These are phyloP conservation scores for Siniperca obscura DNA, from an alignment of 2,797 vertebrate genomes.

Conservation along the genomic window DNA sequence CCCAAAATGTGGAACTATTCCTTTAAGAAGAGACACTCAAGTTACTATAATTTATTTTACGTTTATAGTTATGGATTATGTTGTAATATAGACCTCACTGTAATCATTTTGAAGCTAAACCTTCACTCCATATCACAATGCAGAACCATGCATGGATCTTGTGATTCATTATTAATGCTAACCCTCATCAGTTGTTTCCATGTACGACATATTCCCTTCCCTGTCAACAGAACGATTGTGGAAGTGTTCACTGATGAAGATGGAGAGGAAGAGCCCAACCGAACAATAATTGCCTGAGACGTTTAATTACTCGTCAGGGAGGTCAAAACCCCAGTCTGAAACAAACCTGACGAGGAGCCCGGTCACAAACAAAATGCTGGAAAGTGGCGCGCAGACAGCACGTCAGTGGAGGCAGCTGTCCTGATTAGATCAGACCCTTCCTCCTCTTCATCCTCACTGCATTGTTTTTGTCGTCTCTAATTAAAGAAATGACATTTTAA, in stretches of 20 bases:
- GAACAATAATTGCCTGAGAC: not conserved
- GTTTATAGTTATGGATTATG: too few species aligned
- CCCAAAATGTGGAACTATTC: not conserved
- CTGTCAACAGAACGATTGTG: not conserved
- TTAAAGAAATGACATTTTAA: slow-evolving; percentile 57
- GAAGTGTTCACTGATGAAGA: slow-evolving; percentile 5
- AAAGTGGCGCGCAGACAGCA: not conserved
- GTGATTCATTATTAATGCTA: not conserved
- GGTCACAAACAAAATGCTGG: not conserved
- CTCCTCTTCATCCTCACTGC: not conserved
- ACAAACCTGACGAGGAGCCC: not conserved
- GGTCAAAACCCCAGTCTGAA: not conserved
- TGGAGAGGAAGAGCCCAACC: not conserved
- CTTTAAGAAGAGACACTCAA: not conserved
- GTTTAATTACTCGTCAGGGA: not conserved
- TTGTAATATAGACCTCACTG: not conserved
- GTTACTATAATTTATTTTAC: not conserved
- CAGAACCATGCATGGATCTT: not conserved
- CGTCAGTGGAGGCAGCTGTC: slow-evolving; percentile 1
- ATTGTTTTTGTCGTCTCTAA: slow-evolving; percentile 36
- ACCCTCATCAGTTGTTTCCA: not conserved
- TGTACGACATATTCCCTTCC: not conserved
- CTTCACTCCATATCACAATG: too few species aligned
- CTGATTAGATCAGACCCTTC: slow-evolving; percentile 1
- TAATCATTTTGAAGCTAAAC: too few species aligned